These are phyloP conservation scores for Masnerella sp. DNA, from an alignment of 2,888 invertebrate species.

Conservation along the genomic window DNA sequence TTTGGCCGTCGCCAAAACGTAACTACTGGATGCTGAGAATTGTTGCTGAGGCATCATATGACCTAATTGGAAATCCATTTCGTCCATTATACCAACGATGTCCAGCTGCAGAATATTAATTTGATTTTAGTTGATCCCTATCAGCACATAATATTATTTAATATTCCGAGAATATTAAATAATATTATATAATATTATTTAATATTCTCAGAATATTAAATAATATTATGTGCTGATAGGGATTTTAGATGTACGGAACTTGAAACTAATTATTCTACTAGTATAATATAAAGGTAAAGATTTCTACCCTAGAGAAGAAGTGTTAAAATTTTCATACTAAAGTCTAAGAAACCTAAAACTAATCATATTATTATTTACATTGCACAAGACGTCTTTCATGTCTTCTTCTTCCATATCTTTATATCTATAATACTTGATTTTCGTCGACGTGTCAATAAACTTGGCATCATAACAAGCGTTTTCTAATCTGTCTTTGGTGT, in stretches of 20 bases:
- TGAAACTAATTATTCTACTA: too few relatives aligned
- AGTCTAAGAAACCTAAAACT: conserved; percentile 1
- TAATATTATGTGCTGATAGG: too few relatives aligned
- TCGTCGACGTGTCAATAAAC: conserved; percentile 69
- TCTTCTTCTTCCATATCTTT: conserved; percentile 61
- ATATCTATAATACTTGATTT: conserved; percentile 66
- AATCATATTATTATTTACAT: conserved; percentile 18
- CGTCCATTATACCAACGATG: conserved; percentile 73
- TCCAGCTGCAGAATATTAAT: conserved; percentile 63
- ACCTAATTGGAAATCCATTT: conserved; percentile 63
- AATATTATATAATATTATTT: too few relatives aligned
- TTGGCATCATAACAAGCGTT: conserved; percentile 63
- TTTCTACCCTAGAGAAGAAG: too few relatives aligned
- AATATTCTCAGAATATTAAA: too few relatives aligned
- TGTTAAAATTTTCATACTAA: too few relatives aligned
- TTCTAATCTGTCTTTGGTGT: conserved; percentile 63
- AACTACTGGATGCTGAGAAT: conserved; percentile 63
- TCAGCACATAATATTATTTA: too few relatives aligned
- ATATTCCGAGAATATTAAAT: not conserved
- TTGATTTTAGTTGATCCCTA: not conserved
- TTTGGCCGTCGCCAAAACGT: conserved; percentile 67
- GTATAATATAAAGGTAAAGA: too few relatives aligned
- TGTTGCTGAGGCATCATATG: conserved; percentile 61
- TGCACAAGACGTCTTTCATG: conserved; percentile 56
- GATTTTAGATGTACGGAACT: too few relatives aligned